phyloP scores from a whole-genome alignment of 1,140 invertebrate genomes.

The Lerema accius region DNA sequence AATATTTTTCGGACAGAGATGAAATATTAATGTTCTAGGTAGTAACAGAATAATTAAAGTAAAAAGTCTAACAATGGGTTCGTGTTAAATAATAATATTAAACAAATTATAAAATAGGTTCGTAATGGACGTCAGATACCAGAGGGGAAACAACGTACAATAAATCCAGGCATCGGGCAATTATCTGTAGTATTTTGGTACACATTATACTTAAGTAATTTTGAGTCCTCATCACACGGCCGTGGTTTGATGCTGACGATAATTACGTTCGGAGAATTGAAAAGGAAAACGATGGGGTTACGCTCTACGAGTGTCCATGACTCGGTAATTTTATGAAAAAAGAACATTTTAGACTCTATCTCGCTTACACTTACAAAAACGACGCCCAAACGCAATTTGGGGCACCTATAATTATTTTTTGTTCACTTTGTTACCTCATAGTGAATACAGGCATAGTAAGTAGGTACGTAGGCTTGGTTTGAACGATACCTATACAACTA shows the following conservation, averaged over 20 bases:
- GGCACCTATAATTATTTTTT: slow-evolving; percentile 36
- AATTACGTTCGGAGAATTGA: slow-evolving; percentile 57
- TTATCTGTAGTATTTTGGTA: slow-evolving; percentile 43
- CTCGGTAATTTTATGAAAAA: slow-evolving; percentile 48
- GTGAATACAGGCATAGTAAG: slow-evolving; percentile 7
- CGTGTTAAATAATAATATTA: neutral
- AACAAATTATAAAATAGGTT: neutral
- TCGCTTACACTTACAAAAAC: slow-evolving; percentile 13
- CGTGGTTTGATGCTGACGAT: slow-evolving; percentile 41
- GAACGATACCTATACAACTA: too few species aligned
- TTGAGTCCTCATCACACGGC: slow-evolving; percentile 25
- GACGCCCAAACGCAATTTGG: slow-evolving; percentile 37
- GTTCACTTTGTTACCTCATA: slow-evolving; percentile 1
- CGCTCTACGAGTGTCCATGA: slow-evolving; percentile 51
- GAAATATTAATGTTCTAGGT: too few species aligned
- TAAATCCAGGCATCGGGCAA: slow-evolving; percentile 12
- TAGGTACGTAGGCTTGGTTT: too few species aligned
- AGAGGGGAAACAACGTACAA: slow-evolving; percentile 10
- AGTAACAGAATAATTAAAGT: too few species aligned
- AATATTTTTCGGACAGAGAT: too few species aligned
- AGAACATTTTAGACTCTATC: slow-evolving; percentile 21
- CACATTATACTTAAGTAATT: slow-evolving; percentile 40
- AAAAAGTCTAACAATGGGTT: neutral
- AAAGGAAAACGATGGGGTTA: slow-evolving; percentile 54
- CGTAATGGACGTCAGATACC: neutral